Base-by-base conservation (phyloP, 2,113 vertebrate genomes). In the Leptodactylus fuscus region DNA sequence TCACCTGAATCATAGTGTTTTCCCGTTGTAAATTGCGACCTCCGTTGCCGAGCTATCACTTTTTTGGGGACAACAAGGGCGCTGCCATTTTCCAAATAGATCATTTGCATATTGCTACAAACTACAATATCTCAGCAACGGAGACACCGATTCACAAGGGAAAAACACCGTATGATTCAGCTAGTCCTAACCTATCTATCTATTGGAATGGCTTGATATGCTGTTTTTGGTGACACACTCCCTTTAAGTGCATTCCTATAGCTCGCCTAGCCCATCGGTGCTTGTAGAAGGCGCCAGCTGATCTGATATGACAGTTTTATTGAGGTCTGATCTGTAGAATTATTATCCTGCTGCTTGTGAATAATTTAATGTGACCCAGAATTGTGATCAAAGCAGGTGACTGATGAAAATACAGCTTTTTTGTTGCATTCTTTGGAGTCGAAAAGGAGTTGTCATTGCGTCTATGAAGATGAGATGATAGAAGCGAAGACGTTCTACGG, bases 311-410 rank as follows among this genome's bases (percentile, higher is more conserved):
- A 24, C 51, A 36, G 53, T 36, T 38, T 13, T 73, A 6, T 1
- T 32, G 16, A 44, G 69, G n/a, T 78, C 58, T 49, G 58, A 76
- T 76, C 51, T 65, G 32, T 34, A 71, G 15, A 82, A 38, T 32
- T 71, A 24, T 41, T 65, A 20, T 36, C 12, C 58, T 65, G 15
- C 2, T 34, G 38, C 24, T 77, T 75, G 76, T 77, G 58, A 77
- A 85, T 85, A 77, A 85, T 65, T 85, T 11, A 77, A 49, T 65
- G 38, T 67, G 82, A 65, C 73, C 73, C 58, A 85, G 82, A 85
- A 85, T 32, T 77, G 44, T 85, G 73, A 85, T 77, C 73, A 77
- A 77, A 77, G 82, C 20, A 46, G n/a, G n/a, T 36, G 22, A 51
- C 58, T 13, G n/a, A 27, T 77, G 44, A 22, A 67, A 77, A 77